A percentile compares a stretch with the other conserved stretches of the same genome.
phyloP scores from a whole-genome alignment of 2,888 invertebrate genomes.

The Lasius fuliginosus region DNA sequence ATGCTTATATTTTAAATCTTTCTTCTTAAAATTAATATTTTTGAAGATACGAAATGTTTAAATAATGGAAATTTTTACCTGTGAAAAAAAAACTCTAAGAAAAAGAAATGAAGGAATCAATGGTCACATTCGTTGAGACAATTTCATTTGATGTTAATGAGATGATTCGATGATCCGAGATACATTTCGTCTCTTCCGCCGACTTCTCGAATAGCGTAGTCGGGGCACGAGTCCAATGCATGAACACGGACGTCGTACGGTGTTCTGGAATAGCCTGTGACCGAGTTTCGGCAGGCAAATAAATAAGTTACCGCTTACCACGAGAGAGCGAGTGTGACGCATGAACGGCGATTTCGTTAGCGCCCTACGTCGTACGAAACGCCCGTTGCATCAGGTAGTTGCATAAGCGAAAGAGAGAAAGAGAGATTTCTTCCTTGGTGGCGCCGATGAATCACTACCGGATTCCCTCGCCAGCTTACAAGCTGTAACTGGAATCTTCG shows the following conservation, averaged over 20 bases:
- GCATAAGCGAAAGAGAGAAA: conserved; percentile 40
- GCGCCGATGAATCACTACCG: conserved; percentile 68
- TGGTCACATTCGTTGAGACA: neutral
- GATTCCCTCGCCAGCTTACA: conserved; percentile 62
- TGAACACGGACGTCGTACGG: conserved; percentile 44
- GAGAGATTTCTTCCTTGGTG: conserved; percentile 55
- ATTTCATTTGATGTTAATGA: conserved; percentile 41
- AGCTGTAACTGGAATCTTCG: conserved; percentile 51
- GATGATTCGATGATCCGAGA: conserved; percentile 16
- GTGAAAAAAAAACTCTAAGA: neutral
- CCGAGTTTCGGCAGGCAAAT: conserved; percentile 35
- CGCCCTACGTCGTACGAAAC: conserved; percentile 45
- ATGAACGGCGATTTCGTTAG: conserved; percentile 1
- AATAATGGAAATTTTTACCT: neutral
- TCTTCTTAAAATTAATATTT: neutral
- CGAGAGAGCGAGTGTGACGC: conserved; percentile 41
- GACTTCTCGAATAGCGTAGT: conserved; percentile 43
- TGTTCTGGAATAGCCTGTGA: conserved; percentile 37
- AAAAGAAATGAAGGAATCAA: neutral
- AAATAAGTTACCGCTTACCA: conserved; percentile 18
- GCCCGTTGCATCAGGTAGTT: conserved; percentile 52
- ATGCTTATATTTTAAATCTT: neutral
- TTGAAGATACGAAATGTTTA: neutral
- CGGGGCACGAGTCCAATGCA: conserved; percentile 17
- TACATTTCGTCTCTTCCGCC: conserved; percentile 57